Evolutionary conservation across 2,888 invertebrate genomes (phyloP).

Genomic region (Mythimna impura): DNA sequence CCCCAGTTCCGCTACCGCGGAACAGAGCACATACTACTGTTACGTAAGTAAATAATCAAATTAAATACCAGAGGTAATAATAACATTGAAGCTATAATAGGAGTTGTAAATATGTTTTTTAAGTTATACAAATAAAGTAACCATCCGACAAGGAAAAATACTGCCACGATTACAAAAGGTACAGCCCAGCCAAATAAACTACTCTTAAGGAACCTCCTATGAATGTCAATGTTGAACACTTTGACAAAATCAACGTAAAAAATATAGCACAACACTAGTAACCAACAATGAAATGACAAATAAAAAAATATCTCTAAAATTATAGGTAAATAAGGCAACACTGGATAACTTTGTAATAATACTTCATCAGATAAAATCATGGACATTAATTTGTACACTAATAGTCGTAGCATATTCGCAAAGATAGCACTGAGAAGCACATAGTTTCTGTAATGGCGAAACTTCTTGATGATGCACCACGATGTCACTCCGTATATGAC

Average conservation of each 20-base stretch:
- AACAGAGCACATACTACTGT: neutral
- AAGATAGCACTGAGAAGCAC: neutral
- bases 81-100: rapidly evolving
- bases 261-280: constrained; percentile 10
- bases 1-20: neutral
- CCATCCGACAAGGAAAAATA: neutral
- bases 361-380: too few relatives aligned
- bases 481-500: neutral
- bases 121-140: neutral
- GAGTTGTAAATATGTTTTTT: neutral
- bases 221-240: neutral
- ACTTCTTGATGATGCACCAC: neutral
- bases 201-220: constrained; percentile 3
- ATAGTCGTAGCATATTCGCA: neutral
- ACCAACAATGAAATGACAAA: neutral
- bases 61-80: neutral
- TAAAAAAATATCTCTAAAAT: neutral
- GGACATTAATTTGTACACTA: neutral
- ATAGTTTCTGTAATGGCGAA: neutral
- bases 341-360: neutral
- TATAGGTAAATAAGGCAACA: neutral
- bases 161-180: neutral
- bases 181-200: neutral
- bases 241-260: constrained; percentile 18
- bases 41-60: neutral